These are phyloP conservation scores for Apistogramma diplotaenia DNA, from an alignment of 2,113 vertebrate genomes.

Conservation along the genomic window DNA sequence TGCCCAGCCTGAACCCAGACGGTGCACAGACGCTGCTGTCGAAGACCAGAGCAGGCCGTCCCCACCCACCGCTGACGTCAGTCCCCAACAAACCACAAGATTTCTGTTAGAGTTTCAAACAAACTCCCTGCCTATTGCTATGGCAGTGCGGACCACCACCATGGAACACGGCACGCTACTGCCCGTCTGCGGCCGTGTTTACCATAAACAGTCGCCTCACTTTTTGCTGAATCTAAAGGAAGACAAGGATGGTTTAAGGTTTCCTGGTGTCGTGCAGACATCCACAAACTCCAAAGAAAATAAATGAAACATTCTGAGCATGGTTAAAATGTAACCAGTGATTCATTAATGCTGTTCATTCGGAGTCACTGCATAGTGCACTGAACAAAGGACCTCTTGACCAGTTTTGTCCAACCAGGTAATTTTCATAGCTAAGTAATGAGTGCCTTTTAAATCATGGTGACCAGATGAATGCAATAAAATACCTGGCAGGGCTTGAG, in stretches of 20 bases:
- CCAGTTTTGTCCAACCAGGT: neutral
- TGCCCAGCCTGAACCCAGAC: slow-evolving; percentile 16
- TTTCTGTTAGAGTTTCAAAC: slow-evolving; percentile 56
- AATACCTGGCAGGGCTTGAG: neutral
- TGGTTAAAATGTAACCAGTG: neutral
- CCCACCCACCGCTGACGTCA: slow-evolving; percentile 60
- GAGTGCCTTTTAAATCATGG: neutral
- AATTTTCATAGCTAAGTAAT: slow-evolving; percentile 3
- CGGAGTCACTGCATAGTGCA: neutral
- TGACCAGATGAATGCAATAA: neutral
- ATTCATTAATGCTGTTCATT: neutral
- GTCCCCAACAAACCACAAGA: slow-evolving; percentile 42
- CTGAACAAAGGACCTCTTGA: neutral
- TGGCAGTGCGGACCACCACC: slow-evolving; percentile 48
- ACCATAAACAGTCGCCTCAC: slow-evolving; percentile 51
- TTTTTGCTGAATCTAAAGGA: slow-evolving; percentile 45
- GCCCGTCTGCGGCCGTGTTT: slow-evolving; percentile 50
- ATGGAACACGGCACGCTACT: slow-evolving; percentile 54
- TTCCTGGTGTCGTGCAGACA: slow-evolving; percentile 14
- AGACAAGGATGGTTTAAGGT: slow-evolving; percentile 6
- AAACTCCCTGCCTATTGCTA: slow-evolving; percentile 53
- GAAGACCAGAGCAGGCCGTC: neutral
- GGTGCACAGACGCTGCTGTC: slow-evolving; percentile 18
- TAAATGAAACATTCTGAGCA: neutral
- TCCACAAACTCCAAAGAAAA: slow-evolving; percentile 1